These are phyloP conservation scores for Thumatha senex DNA, from an alignment of 2,888 invertebrate species.

Conservation along the genomic window DNA sequence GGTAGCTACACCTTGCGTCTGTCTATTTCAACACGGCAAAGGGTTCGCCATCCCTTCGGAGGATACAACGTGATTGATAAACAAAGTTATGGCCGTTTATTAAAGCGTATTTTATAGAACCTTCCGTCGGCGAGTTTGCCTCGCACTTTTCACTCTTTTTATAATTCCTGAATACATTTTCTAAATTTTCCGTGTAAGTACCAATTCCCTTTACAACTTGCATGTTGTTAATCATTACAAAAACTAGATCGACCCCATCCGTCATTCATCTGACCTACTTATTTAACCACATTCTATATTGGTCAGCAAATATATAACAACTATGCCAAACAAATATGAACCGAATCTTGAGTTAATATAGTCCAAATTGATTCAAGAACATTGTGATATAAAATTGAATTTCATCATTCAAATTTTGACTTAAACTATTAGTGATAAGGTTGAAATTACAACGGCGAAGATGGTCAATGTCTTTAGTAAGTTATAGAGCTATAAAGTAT, in stretches of 20 bases:
- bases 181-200: no score
- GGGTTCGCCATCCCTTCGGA: no score
- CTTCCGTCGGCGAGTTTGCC: no score
- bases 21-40: no score
- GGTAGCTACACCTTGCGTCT: no score
- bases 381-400: neutral
- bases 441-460: constrained; percentile 4
- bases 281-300: constrained; percentile 13
- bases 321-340: constrained; percentile 9
- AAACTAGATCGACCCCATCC: constrained; percentile 1
- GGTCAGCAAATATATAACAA: neutral
- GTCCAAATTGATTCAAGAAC: constrained; percentile 21
- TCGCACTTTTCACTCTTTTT: no score
- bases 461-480: constrained; percentile 17
- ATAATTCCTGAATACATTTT: no score
- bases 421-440: neutral
- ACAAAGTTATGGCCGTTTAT: no score
- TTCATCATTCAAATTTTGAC: neutral
- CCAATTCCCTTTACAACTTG: no score
- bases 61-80: no score
- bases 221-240: constrained; percentile 1
- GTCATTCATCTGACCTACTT: constrained; percentile 10
- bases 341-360: constrained; percentile 13
- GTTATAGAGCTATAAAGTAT: constrained; percentile 42
- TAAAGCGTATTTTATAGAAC: no score